Percentiles rank a stretch among this genome's conserved stretches.
These are phyloP conservation scores for Iguana delicatissima DNA, from an alignment of 2,797 vertebrate species.

Conservation along the genomic window DNA sequence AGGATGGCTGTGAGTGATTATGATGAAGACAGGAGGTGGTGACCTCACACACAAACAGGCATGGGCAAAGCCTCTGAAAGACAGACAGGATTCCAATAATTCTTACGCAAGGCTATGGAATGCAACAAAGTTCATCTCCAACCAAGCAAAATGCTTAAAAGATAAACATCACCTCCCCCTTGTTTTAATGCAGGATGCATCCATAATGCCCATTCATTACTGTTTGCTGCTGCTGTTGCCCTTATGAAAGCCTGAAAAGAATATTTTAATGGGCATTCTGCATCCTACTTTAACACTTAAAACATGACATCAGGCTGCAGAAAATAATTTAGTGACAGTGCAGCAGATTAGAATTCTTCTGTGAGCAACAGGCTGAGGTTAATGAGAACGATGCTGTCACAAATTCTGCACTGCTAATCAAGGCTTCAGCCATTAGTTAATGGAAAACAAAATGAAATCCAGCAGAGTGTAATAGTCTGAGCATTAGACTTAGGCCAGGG, in stretches of 20 bases:
- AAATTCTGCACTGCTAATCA: neutral
- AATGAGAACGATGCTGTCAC: neutral
- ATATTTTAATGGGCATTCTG: neutral
- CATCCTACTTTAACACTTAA: neutral
- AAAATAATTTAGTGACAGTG: slow-evolving; percentile 1
- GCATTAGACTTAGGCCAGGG: neutral
- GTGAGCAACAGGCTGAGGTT: neutral
- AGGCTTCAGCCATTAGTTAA: neutral
- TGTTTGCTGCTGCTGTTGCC: neutral
- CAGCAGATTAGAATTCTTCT: neutral
- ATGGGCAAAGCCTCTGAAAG: neutral
- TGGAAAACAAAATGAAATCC: neutral
- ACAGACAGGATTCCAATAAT: neutral
- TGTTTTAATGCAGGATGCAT: neutral
- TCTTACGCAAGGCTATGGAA: neutral
- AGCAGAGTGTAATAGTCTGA: neutral
- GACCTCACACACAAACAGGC: neutral
- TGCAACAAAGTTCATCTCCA: neutral
- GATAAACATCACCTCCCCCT: neutral
- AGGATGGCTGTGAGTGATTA: neutral
- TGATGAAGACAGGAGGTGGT: neutral
- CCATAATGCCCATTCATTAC: neutral
- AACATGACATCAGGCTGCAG: neutral
- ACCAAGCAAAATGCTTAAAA: neutral
- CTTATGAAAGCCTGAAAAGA: neutral